A percentile compares a stretch with the other conserved stretches of the same genome.
phyloP scores from a whole-genome alignment of 2,113 vertebrate species.

The Donacobius atricapilla region DNA sequence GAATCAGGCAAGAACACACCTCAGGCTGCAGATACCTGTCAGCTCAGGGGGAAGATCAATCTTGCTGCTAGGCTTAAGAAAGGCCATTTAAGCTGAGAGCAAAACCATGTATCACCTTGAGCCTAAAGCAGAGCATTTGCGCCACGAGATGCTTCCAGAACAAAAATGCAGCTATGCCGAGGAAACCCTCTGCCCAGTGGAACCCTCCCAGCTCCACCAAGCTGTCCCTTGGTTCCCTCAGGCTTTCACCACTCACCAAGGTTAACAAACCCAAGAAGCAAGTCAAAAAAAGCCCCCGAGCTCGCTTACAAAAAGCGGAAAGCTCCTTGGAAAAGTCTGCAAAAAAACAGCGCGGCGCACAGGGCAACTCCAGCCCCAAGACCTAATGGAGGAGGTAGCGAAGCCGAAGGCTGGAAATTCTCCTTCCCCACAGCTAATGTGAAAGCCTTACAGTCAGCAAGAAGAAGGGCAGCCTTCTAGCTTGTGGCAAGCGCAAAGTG shows the following conservation, averaged over 20 bases:
- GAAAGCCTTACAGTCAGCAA: constrained; percentile 58
- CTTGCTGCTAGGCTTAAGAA: neutral
- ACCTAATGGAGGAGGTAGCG: neutral
- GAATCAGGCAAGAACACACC: neutral
- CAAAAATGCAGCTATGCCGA: fast-evolving
- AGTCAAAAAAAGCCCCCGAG: neutral
- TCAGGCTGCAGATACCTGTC: neutral
- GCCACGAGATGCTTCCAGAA: neutral
- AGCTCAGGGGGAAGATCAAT: neutral
- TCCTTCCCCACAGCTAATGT: neutral
- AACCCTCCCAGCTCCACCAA: neutral
- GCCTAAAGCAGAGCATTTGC: neutral
- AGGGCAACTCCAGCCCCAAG: neutral
- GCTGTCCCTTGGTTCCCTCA: neutral
- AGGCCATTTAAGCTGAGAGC: neutral
- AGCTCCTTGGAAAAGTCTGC: neutral
- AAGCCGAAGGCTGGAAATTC: neutral
- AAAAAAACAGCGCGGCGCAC: neutral
- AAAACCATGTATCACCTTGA: neutral
- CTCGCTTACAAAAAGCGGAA: neutral
- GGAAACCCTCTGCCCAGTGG: neutral
- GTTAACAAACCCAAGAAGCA: neutral
- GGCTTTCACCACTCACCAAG: neutral
- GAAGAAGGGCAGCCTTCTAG: constrained; percentile 55
- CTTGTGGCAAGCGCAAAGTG: constrained; percentile 55